Conservation (phyloP, 1,140 invertebrate species). For the Bombus impatiens region DNA sequence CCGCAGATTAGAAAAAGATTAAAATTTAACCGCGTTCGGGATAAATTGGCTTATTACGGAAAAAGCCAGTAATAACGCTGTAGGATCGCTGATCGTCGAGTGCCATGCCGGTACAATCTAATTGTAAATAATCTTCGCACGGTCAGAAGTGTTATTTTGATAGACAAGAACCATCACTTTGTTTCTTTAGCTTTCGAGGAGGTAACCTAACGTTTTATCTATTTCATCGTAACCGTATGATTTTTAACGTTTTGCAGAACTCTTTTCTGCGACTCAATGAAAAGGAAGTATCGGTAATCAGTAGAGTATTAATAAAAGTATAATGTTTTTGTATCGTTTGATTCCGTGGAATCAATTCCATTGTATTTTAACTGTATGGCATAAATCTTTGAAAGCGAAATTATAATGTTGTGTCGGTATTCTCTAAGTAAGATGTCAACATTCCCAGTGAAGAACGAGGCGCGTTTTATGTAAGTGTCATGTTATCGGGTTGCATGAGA, state of each 20-base stretch:
- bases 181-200: no score
- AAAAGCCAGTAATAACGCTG: constrained; percentile 10
- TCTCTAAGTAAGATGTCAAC: background rate
- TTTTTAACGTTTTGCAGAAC: no score
- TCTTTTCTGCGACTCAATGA: background rate
- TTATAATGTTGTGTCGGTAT: background rate
- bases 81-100: background rate
- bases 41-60: constrained; percentile 31
- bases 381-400: background rate
- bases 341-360: no score
- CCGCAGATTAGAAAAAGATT: constrained; percentile 33
- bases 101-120: background rate
- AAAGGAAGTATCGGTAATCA: background rate
- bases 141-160: background rate
- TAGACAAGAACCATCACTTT: background rate
- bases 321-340: no score
- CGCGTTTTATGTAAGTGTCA: background rate
- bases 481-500: background rate
- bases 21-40: constrained; percentile 4
- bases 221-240: no score
- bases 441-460: background rate
- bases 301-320: background rate
- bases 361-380: background rate
- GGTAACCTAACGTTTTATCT: no score
- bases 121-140: constrained; percentile 5